Base-by-base conservation (phyloP, 2,888 invertebrate genomes). In the Limnephilus marmoratus region DNA sequence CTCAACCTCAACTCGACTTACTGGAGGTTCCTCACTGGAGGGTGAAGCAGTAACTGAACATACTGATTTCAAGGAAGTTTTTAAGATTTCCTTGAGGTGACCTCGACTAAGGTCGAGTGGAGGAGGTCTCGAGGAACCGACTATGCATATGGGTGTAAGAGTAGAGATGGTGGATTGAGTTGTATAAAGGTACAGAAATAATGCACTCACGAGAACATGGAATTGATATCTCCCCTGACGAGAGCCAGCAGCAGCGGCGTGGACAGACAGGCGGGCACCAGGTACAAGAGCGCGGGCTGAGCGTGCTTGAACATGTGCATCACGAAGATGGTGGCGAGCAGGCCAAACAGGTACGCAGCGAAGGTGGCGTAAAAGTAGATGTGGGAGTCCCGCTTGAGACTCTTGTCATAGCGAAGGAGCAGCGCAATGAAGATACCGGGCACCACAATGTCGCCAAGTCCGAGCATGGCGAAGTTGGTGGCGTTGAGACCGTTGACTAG, bases 221-320 rank as follows among this genome's bases (percentile, higher is more conserved):
- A 97, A 94, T 98, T 98, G 92, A 99, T 96, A 95, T 99, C 99
- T 41, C 99, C 99, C 94, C 98, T 97, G 80, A 99, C 95, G 81
- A 99, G 95, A 15, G 99, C 99, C 24, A 99, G 96, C n/a, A 97
- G 94, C 49, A 99, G 95, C 29, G 99, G 99, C 81, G 98, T 98
- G 93, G 98, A 98, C 94, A 99, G 96, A 95, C 99, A 99, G 24
- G 99, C 98, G 11, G 99, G 99, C 93, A 99, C 99, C 94, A 99
- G 96, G 96, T 99, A 99, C 94, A 99, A 96, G 92, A 99, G 96
- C 90, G 99, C 99, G 0, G 99, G 99, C 97, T 99, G 99, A 41
- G 99, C 99, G 96, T 99, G 99, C 95, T 99, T 99, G 96, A 99
- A 99, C 94, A 99, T 97, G 96, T 99, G 99, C 99, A 99, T 99